These are phyloP conservation scores for Stenichneumon culpator DNA, from an alignment of 2,888 invertebrate genomes.

Conservation along the genomic window DNA sequence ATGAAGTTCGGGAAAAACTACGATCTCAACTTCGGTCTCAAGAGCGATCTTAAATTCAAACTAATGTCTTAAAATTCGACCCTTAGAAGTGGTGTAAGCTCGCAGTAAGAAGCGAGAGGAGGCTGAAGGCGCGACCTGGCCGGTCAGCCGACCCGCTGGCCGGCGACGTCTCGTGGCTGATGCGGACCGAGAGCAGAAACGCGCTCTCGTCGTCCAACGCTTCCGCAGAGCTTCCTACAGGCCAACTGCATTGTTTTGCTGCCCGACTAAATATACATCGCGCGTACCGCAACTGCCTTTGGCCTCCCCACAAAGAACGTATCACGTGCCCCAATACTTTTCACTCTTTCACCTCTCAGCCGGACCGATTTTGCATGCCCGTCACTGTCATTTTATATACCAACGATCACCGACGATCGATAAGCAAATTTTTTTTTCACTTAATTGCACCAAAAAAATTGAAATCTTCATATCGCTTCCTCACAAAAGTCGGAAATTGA, in stretches of 20 bases:
- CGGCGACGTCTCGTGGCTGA: constrained; percentile 28
- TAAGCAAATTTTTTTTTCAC: background rate
- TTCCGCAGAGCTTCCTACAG: constrained; percentile 78
- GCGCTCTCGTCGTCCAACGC: constrained; percentile 50
- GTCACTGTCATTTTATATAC: background rate
- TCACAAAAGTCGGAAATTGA: no score
- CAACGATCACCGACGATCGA: no score
- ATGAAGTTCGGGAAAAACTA: no score
- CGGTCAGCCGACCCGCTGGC: constrained; percentile 26
- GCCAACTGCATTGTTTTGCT: constrained; percentile 82
- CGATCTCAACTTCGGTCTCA: no score
- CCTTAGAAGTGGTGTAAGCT: background rate
- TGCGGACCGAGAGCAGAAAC: constrained; percentile 6
- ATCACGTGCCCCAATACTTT: constrained; percentile 80
- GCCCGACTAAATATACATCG: constrained; percentile 80
- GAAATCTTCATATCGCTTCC: no score
- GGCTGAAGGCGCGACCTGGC: constrained; percentile 21
- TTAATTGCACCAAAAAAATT: background rate
- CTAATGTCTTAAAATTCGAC: no score
- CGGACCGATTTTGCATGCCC: background rate
- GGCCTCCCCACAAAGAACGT: constrained; percentile 73
- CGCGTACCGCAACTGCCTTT: constrained; percentile 79
- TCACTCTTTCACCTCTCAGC: constrained; percentile 74
- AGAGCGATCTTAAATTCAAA: no score
- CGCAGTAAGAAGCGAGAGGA: constrained; percentile 2